Evolutionary conservation across 2,797 vertebrate species (phyloP).

Genomic region (Coranthus polyacanthus): DNA sequence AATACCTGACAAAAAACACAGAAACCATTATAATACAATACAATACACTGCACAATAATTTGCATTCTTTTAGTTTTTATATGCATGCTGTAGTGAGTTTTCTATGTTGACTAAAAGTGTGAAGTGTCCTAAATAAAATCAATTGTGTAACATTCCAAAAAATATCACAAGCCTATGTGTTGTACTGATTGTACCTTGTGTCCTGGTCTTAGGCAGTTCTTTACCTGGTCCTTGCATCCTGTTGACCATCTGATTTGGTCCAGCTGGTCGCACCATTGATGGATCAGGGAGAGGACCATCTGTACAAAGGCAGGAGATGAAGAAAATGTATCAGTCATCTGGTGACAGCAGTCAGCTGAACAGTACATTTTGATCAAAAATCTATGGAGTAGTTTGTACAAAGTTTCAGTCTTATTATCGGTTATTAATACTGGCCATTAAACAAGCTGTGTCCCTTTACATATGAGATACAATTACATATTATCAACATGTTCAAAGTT

Average conservation of each 20-base stretch:
- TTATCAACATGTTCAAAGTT: neutral
- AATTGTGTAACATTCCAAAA: neutral
- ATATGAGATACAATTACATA: neutral
- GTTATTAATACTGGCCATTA: neutral
- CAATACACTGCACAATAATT: too few relatives aligned
- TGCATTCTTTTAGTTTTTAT: too few relatives aligned
- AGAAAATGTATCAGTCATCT: too few relatives aligned
- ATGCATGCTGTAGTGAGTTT: too few relatives aligned
- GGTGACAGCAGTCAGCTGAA: too few relatives aligned
- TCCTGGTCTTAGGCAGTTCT: neutral
- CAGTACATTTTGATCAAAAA: too few relatives aligned
- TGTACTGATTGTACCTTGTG: neutral
- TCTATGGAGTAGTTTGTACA: too few relatives aligned
- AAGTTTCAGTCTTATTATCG: too few relatives aligned
- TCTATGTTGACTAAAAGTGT: too few relatives aligned
- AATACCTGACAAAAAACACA: constrained; percentile 85
- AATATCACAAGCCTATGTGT: neutral
- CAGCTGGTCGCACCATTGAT: constrained; percentile 89
- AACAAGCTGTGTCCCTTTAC: neutral
- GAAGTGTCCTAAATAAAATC: neutral
- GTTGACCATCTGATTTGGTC: constrained; percentile 94
- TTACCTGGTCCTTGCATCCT: constrained; percentile 89
- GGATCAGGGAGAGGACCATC: constrained; percentile 93
- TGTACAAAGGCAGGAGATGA: constrained; percentile 56
- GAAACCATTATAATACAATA: too few relatives aligned